Percentiles rank a stretch among this genome's conserved stretches.
These are phyloP conservation scores for Epinotia brunnichana DNA, from an alignment of 2,888 invertebrate species.

Conservation along the genomic window DNA sequence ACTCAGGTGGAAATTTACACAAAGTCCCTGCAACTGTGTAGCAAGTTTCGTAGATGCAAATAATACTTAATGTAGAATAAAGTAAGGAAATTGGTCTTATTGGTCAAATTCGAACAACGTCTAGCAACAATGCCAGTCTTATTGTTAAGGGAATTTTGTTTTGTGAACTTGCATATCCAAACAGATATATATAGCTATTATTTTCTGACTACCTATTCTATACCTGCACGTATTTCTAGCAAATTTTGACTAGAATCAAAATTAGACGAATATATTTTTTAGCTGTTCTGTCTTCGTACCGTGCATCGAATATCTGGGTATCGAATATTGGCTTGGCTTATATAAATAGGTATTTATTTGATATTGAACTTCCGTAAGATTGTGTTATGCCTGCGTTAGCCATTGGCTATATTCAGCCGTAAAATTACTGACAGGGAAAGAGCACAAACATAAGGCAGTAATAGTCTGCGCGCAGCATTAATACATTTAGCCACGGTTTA, in stretches of 20 bases:
- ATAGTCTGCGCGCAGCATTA: constrained; percentile 35
- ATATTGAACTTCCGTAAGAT: neutral
- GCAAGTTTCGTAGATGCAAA: neutral
- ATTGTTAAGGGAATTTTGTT: neutral
- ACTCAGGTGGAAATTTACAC: neutral
- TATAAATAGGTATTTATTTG: neutral
- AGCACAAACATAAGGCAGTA: constrained; percentile 29
- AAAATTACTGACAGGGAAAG: constrained; percentile 20
- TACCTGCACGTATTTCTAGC: neutral
- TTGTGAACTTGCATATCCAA: neutral
- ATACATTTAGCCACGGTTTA: constrained; percentile 49
- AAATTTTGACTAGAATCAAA: neutral
- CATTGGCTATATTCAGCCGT: neutral
- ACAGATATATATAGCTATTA: no score
- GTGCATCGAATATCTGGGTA: no score
- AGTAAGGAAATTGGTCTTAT: constrained; percentile 4
- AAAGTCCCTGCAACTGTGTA: neutral
- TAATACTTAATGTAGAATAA: neutral
- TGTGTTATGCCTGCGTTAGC: neutral
- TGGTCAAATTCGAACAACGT: no score
- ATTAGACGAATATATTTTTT: no score
- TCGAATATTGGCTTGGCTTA: neutral
- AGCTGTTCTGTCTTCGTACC: no score
- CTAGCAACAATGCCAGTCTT: neutral
- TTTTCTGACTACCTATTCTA: neutral